These are phyloP conservation scores for Scytalopus superciliaris DNA, from an alignment of 2,113 vertebrate genomes.

Conservation along the genomic window DNA sequence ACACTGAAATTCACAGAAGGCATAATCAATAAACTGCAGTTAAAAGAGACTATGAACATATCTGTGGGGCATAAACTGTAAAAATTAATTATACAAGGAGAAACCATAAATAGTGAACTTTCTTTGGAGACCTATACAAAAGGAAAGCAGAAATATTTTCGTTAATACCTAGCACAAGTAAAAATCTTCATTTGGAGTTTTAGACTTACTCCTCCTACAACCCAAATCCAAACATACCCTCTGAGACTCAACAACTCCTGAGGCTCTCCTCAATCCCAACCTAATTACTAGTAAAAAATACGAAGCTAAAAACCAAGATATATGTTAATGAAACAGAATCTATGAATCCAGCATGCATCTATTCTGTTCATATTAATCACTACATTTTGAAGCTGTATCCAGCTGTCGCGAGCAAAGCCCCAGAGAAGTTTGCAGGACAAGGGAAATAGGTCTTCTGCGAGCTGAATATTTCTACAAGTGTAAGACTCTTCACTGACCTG, in stretches of 20 bases:
- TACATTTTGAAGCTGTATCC: neutral
- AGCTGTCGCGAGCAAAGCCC: neutral
- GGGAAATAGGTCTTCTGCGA: neutral
- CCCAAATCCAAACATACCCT: neutral
- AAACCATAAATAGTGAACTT: neutral
- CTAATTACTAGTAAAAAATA: neutral
- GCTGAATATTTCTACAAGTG: neutral
- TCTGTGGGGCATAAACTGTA: neutral
- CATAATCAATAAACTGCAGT: neutral
- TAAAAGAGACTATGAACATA: neutral
- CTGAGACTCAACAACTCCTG: neutral
- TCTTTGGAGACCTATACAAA: conserved; percentile 12
- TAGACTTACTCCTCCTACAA: neutral
- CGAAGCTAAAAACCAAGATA: neutral
- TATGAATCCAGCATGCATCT: neutral
- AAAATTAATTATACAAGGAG: neutral
- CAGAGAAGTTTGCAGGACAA: neutral
- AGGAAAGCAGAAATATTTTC: conserved; percentile 37
- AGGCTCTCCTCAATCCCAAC: neutral
- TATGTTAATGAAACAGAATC: neutral
- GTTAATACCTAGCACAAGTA: neutral
- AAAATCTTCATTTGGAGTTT: neutral
- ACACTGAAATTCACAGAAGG: neutral
- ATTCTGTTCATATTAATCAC: neutral
- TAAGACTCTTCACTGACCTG: neutral